Base-by-base conservation (phyloP, 2,113 vertebrate genomes). In the Cygnus buccinator region DNA sequence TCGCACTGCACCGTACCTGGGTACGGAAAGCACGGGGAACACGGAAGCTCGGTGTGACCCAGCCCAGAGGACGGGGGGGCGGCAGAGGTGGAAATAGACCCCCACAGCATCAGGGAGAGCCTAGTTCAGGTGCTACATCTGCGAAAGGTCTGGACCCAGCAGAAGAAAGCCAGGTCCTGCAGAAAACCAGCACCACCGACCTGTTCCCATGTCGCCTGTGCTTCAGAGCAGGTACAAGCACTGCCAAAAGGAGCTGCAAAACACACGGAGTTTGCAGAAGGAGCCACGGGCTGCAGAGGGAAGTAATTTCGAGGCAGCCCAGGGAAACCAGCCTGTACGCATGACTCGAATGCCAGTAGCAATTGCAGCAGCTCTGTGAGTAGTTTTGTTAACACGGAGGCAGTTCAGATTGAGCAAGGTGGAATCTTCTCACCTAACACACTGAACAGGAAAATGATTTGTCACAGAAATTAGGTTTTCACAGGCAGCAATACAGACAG, bases 1-100 rank as follows among this genome's bases (percentile, higher is more conserved):
- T 26, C 2, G 3, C 41, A 16, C 35, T 5, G 9, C 28, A 0
- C n/a, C 1, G 2, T 16, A 20, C 10, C 13, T 5, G 26, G 44
- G 18, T 23, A 5, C 17, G 23, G 14, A 31, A 61, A 80, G 54
- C 41, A 17, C 0, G 1, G 25, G 26, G 22, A 16, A 14, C 21
- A 14, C 48, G 3, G 2, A 28, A 57, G 31, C 35, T 25, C 35
- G 7, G 1, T 0, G 12, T 58, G 77, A 82, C 26, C 25, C n/a
- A 43, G 57, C 18, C n/a, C 33, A 35, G 26, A 57, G 62, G 17
- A 33, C 13, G 13, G 11, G 28, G 18, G 31, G 7, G 57, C 57
- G n/a, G 33, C 31, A 29, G 57, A 39, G 35, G 25, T 59, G 65
- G 58, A 13, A 35, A 28, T 3, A 26, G 6, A 5, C 25, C 29